Percentiles rank a stretch among this genome's conserved stretches.
phyloP scores from a whole-genome alignment of 2,888 invertebrate genomes.

The Enchytraeus crypticus region DNA sequence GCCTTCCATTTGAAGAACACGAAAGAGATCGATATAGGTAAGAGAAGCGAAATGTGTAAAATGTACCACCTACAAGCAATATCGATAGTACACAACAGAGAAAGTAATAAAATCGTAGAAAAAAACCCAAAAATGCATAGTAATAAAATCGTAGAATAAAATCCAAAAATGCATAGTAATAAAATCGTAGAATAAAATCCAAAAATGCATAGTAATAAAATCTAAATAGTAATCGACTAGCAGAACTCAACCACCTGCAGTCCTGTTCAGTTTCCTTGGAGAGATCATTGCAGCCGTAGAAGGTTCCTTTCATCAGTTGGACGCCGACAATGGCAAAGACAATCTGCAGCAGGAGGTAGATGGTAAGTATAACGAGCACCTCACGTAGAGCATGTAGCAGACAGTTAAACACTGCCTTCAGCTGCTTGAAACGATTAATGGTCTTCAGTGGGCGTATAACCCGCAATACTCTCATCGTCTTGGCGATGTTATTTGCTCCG shows the following conservation, averaged over 20 bases:
- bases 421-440: slow-evolving; percentile 58
- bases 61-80: no score
- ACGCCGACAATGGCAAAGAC: slow-evolving; percentile 99
- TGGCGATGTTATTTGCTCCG: slow-evolving; percentile 28
- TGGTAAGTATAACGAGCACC: slow-evolving; percentile 99
- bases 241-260: slow-evolving; percentile 79
- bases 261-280: slow-evolving; percentile 87
- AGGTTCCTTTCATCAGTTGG: slow-evolving; percentile 98
- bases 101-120: no score
- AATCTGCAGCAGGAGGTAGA: slow-evolving; percentile 95
- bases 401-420: slow-evolving; percentile 97
- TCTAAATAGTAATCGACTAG: not conserved
- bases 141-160: no score
- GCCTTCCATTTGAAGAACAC: no score
- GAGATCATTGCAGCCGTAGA: slow-evolving; percentile 96
- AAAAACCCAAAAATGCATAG: no score
- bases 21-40: no score
- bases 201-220: not conserved
- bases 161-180: not conserved
- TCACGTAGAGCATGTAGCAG: slow-evolving; percentile 99
- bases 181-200: not conserved
- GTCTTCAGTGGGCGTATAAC: slow-evolving; percentile 99
- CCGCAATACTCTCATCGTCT: slow-evolving; percentile 80
- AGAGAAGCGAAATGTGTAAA: no score
- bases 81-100: no score